phyloP scores from a whole-genome alignment of 2,113 vertebrate genomes.

The Xenopus laevis region DNA sequence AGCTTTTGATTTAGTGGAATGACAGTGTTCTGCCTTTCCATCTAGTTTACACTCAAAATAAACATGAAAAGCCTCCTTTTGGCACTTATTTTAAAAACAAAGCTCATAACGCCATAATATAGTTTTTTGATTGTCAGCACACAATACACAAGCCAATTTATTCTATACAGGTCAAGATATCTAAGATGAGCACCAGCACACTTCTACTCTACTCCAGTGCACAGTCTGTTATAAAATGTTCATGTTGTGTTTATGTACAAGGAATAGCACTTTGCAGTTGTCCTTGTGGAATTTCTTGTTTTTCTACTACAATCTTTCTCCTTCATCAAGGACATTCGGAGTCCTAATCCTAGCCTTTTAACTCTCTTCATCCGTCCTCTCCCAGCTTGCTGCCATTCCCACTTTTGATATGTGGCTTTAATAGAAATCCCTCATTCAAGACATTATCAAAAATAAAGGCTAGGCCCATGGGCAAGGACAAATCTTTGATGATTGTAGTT shows the following conservation, averaged over 20 bases:
- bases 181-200: too few relatives aligned
- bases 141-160: too few relatives aligned
- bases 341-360: background rate
- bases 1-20: too few relatives aligned
- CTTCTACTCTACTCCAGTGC: background rate
- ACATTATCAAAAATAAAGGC: constrained; percentile 16
- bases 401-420: background rate
- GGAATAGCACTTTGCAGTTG: background rate
- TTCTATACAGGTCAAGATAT: too few relatives aligned
- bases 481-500: background rate
- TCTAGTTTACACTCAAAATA: too few relatives aligned
- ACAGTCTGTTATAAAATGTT: background rate
- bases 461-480: constrained; percentile 10
- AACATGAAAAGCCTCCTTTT: too few relatives aligned
- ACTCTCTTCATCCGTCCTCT: background rate
- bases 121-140: too few relatives aligned
- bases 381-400: background rate
- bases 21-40: too few relatives aligned
- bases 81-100: too few relatives aligned
- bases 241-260: background rate
- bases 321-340: constrained; percentile 14
- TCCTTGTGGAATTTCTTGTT: constrained; percentile 22
- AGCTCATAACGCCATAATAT: too few relatives aligned
- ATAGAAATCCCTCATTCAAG: constrained; percentile 19
- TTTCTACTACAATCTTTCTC: constrained; percentile 5